These are phyloP conservation scores for Rhopalosiphum maidis DNA, from an alignment of 1,140 invertebrate species.

Conservation along the genomic window DNA sequence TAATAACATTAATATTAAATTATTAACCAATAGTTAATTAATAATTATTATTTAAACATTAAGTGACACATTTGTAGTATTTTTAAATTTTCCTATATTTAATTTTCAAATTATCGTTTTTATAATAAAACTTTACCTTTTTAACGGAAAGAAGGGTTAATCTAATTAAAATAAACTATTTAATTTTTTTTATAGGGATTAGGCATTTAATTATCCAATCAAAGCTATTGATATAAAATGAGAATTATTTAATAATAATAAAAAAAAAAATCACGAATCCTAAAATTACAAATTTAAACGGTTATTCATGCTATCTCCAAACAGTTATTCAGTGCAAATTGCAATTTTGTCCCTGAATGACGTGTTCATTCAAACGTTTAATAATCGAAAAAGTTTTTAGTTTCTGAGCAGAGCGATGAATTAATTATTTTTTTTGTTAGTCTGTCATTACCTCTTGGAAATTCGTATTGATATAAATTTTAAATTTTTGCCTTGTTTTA, in stretches of 20 bases:
- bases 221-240: background rate
- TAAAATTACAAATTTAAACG: background rate
- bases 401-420: background rate
- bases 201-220: background rate
- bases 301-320: too few relatives aligned
- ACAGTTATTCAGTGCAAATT: background rate
- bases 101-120: background rate
- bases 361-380: background rate
- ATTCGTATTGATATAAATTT: too few relatives aligned
- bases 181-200: background rate
- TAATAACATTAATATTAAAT: background rate
- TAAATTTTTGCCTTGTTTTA: too few relatives aligned
- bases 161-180: background rate
- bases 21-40: background rate
- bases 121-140: background rate
- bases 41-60: too few relatives aligned
- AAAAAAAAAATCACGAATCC: background rate
- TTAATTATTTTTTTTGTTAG: background rate
- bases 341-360: background rate
- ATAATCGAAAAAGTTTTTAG: background rate
- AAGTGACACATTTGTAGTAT: background rate
- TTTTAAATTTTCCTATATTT: background rate
- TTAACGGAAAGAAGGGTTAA: background rate
- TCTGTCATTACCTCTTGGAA: background rate
- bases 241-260: background rate